phyloP scores from a whole-genome alignment of 2,797 vertebrate genomes.

The Paramormyrops hopkinsi region DNA sequence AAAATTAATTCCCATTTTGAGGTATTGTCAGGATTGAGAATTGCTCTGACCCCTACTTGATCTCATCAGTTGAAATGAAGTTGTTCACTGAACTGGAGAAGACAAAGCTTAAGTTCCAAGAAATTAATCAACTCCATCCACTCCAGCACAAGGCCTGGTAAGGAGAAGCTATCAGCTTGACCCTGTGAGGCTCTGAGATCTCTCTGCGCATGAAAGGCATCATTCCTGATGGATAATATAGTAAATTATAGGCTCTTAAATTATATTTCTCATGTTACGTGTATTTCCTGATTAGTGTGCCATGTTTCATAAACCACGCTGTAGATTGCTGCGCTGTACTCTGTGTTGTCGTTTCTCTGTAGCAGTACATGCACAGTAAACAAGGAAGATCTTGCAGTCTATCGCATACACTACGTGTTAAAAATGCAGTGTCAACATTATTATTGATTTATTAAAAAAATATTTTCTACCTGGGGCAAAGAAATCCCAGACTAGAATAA shows the following conservation, averaged over 20 bases:
- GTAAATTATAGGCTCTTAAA: slow-evolving; percentile 81
- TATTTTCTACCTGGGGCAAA: neutral
- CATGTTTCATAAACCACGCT: slow-evolving; percentile 70
- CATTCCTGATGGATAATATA: slow-evolving; percentile 72
- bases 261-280: slow-evolving; percentile 76
- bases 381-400: neutral
- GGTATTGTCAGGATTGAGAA: slow-evolving; percentile 92
- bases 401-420: neutral
- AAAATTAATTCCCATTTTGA: slow-evolving; percentile 87
- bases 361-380: neutral
- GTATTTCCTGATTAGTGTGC: slow-evolving; percentile 72
- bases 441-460: neutral
- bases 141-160: slow-evolving; percentile 52
- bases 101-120: slow-evolving; percentile 82
- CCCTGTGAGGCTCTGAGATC: slow-evolving; percentile 61
- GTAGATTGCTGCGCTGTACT: slow-evolving; percentile 53
- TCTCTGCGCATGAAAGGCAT: slow-evolving; percentile 68
- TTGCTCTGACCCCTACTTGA: slow-evolving; percentile 90
- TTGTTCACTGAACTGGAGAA: slow-evolving; percentile 98
- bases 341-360: neutral
- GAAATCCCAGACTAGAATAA: neutral
- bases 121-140: slow-evolving; percentile 90
- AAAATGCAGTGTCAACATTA: neutral
- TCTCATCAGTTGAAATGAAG: slow-evolving; percentile 99
- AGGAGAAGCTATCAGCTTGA: slow-evolving; percentile 60